Evolutionary conservation across 2,888 invertebrate species (phyloP).

Genomic region (Pycnomerus fuliginosus): DNA sequence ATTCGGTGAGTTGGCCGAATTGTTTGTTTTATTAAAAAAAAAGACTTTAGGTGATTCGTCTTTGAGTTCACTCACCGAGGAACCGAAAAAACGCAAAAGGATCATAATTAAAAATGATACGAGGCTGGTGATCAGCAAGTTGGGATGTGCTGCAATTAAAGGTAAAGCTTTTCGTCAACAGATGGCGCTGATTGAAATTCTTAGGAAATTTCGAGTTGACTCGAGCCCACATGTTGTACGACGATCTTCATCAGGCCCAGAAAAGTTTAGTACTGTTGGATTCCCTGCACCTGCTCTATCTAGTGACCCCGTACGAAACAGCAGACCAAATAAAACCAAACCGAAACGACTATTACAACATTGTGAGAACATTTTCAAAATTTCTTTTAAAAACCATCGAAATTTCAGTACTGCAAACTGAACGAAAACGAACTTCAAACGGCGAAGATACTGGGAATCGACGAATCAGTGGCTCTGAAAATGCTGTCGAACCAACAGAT

Average conservation of each 20-base stretch:
- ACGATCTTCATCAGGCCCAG: constrained; percentile 73
- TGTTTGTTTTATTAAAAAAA: neutral
- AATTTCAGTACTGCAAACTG: constrained; percentile 64
- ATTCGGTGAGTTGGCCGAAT: constrained; percentile 25
- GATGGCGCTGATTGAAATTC: neutral
- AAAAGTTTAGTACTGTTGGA: constrained; percentile 75
- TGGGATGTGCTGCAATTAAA: constrained; percentile 83
- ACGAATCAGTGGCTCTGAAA: constrained; percentile 69
- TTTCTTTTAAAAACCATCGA: no score
- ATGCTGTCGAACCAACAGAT: constrained; percentile 68
- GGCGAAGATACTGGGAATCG: constrained; percentile 73
- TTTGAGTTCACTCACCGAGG: no score
- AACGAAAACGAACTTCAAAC: constrained; percentile 66
- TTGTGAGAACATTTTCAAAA: constrained; percentile 50
- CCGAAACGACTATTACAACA: constrained; percentile 59
- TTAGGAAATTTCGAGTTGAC: constrained; percentile 77
- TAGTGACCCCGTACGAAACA: constrained; percentile 79
- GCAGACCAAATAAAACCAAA: constrained; percentile 58
- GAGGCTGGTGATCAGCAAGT: constrained; percentile 57
- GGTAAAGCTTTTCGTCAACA: constrained; percentile 49
- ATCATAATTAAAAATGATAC: constrained; percentile 38
- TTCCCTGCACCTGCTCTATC: constrained; percentile 81
- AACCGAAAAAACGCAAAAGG: constrained; percentile 26
- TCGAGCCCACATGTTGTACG: constrained; percentile 68
- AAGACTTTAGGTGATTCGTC: no score